Base-by-base conservation (phyloP, 2,797 vertebrate species). In the Peromyscus nudipes region DNA sequence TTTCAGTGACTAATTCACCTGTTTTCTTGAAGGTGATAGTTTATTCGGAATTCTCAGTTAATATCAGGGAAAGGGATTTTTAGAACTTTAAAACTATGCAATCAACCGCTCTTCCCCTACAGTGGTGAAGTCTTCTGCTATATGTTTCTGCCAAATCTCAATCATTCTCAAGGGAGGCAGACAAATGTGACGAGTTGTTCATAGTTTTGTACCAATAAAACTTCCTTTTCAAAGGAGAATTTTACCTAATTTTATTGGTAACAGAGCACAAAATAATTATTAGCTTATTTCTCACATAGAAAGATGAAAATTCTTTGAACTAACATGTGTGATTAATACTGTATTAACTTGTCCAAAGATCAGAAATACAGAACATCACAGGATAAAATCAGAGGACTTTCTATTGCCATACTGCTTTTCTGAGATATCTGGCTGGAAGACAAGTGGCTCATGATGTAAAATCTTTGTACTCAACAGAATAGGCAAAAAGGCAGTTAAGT, bases 231-330 rank as follows among this genome's bases (percentile, higher is more conserved):
- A 82, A 6, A 29, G 52, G 71, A 92, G 1, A 37, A 89, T 64
- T 88, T 93, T 76, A 43, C 92, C 92, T 79, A 93, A 88, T 77
- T 12, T 73, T 92, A 64, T 40, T 84, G n/a, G n/a, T 92, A 69
- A 34, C 14, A 90, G 10, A 94, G 2, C 9, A 88, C 4, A 93
- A 10, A 27, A 29, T 13, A 29, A 82, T 89, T 89, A 34, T 4
- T 73, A 75, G 12, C 81, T 60, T 93, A 62, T 40, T 69, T 79
- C 16, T 84, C 82, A 82, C 49, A 27, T 46, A 52, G 43, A 93
- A 4, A 94, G 60, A 93, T 65, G 27, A 81, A 95, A 89, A 40
- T 89, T 85, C 17, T 21, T 65, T 79, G 27, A 88, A 91, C 21
- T 81, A 80, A 88, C 91, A 92, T 67, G 87, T 83, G 40, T 85